phyloP scores from a whole-genome alignment of 1,140 invertebrate species.

The Brachystomella parvula region DNA sequence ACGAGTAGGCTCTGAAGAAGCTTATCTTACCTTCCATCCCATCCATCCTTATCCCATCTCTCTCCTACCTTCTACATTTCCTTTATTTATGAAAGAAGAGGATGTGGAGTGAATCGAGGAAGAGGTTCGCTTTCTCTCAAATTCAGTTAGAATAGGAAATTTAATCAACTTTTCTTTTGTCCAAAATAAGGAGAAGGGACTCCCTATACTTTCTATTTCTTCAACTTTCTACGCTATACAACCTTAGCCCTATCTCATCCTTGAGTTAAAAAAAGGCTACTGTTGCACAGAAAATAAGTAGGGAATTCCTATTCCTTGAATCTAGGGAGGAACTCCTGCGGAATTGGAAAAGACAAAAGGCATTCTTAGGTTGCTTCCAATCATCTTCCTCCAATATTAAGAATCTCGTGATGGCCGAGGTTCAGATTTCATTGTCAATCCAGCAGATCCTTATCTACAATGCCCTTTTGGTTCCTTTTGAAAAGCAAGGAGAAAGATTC shows the following conservation, averaged over 20 bases:
- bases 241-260: no score
- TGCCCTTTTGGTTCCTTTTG: no score
- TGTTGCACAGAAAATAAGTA: not conserved
- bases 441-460: no score
- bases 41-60: not conserved
- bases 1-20: not conserved
- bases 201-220: not conserved
- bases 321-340: not conserved
- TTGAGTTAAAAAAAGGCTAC: no score
- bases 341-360: conserved; percentile 11
- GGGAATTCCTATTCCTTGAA: not conserved
- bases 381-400: not conserved
- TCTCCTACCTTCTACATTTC: not conserved
- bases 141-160: conserved; percentile 5
- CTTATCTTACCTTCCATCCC: not conserved
- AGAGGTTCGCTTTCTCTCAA: not conserved
- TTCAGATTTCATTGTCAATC: conserved; percentile 6
- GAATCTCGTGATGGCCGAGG: not conserved
- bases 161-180: conserved; percentile 3
- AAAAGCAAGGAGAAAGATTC: not conserved
- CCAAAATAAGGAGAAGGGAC: not conserved
- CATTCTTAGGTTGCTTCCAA: not conserved
- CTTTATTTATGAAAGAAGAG: not conserved
- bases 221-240: no score
- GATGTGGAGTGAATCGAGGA: not conserved